phyloP scores from a whole-genome alignment of 2,113 vertebrate genomes.

The Gymnorhina tibicen region DNA sequence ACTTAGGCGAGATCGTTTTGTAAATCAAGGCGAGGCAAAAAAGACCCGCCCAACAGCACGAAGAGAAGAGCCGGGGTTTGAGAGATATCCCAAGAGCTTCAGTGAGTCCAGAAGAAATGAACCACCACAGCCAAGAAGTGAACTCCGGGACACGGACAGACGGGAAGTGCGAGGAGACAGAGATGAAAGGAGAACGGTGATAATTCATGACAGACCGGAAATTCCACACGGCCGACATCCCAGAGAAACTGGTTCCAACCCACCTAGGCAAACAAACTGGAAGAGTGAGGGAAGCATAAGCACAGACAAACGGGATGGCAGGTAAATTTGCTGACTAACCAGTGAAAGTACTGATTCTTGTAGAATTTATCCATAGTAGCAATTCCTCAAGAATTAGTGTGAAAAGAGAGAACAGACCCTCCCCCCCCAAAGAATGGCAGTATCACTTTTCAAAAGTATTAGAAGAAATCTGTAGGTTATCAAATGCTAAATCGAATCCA shows the following conservation, averaged over 20 bases:
- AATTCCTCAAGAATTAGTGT: background rate
- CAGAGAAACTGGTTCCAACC: slow-evolving; percentile 80
- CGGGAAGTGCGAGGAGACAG: slow-evolving; percentile 83
- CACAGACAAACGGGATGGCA: slow-evolving; percentile 84
- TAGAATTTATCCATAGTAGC: background rate
- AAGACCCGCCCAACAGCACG: slow-evolving; percentile 83
- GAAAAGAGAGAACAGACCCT: background rate
- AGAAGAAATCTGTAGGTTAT: background rate
- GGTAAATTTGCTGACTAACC: slow-evolving; percentile 66
- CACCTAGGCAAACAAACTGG: slow-evolving; percentile 77
- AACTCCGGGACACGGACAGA: slow-evolving; percentile 86
- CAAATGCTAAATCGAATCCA: background rate
- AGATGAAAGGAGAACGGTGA: slow-evolving; percentile 86
- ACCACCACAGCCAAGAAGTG: slow-evolving; percentile 74
- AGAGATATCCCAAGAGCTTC: slow-evolving; percentile 90
- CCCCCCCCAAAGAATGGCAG: background rate
- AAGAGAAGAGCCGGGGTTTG: slow-evolving; percentile 84
- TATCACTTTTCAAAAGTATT: background rate
- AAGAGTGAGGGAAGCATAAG: slow-evolving; percentile 83
- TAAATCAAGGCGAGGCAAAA: slow-evolving; percentile 86
- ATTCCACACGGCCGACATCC: slow-evolving; percentile 82
- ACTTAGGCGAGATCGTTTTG: slow-evolving; percentile 87
- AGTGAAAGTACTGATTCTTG: background rate
- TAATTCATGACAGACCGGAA: slow-evolving; percentile 82
- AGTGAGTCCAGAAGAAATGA: slow-evolving; percentile 85